Evolutionary conservation across 2,113 vertebrate species (phyloP), one percentile per base, ranked within the genome.

Genomic region (Nanorana parkeri): DNA sequence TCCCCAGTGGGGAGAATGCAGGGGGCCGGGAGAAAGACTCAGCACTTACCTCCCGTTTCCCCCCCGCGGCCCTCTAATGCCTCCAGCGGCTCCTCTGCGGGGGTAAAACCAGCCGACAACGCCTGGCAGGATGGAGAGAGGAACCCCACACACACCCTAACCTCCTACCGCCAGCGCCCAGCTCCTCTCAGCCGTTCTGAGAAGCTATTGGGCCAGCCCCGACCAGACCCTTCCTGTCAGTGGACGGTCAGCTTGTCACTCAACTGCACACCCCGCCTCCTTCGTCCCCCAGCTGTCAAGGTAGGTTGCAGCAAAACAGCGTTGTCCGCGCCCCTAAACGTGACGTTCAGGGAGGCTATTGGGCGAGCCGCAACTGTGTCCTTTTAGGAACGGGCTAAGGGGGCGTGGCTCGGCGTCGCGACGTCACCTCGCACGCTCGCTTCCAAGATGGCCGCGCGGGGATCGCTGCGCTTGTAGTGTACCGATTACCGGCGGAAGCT

Each of bases 391-490:
- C 5, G 41, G 17, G 21, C 3, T 36, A 36, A 56, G n/a, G 68
- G 28, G 79, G 68, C 19, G 60, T 54, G 79, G 51, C 24, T 5
- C 6, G 16, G 15, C 7, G 29, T 24, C 11, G 17, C 36, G 69
- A 81, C 79, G 69, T 81, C 20, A 66, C 55, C 64, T 29, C 58
- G 69, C 79, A 51, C 41, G 17, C n/a, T 66, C 29, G 17, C 19
- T 74, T 72, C 20, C 79, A 81, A 81, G 69, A 81, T 81, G 79
- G 68, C 79, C 0, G 79, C 79, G 16, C 5, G n/a, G 20, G n/a
- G 1, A 7, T n/a, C 23, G 68, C 7, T 28, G 58, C 10, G 60
- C 23, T 29, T 0, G 5, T 72, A 64, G 26, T 17, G 32, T 66
- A 26, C 51, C 15, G 19, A 10, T 17, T 32, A 8, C 17, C 29